Base-by-base conservation (phyloP, 2,797 vertebrate genomes). In the Hoplostethus mediterraneus region DNA sequence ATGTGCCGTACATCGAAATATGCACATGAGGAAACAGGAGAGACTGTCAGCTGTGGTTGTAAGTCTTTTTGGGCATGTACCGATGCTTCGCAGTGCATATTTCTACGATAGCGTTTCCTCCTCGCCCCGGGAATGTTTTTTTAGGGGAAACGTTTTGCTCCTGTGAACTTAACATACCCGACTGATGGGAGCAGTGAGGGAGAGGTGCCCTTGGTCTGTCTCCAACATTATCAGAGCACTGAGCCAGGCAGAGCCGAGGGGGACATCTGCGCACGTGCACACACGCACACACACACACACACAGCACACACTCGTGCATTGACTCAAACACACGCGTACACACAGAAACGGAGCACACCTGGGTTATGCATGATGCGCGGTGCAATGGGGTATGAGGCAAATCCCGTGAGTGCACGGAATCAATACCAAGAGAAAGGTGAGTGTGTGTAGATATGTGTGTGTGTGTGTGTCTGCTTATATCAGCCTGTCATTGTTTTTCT, bases 131-230 rank as follows among this genome's bases (percentile, higher is more conserved):
- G 63, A 67, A 77, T 0, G n/a, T 72, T 83, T 55, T 67, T 52
- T 51, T 1, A 0, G 3, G 21, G 57, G 42, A 58, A 33, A 21
- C 14, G 7, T 69, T 77, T 79, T 64, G 67, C 75, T 70, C 58
- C 31, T 33, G 40, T 80, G 64, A 82, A 73, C 71, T 78, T 65
- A 62, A 55, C 75, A 54, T 74, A 63, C 49, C 63, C 16, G 4
- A 25, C 61, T 80, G 78, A 80, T 64, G 63, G 82, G 66, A 81
- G 67, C 61, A 71, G 70, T 53, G 70, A 80, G 44, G 69, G 75
- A 75, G 68, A 77, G 45, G 54, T 80, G 87, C 78, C 83, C 83
- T 89, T 82, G 81, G 69, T 82, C 31, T 59, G 75, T 87, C 78
- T 88, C 54, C 74, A 70, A 66, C 68, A 68, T 85, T 67, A 82